These are phyloP conservation scores for Andricus quercusramuli DNA, from an alignment of 2,888 invertebrate species.

Conservation along the genomic window DNA sequence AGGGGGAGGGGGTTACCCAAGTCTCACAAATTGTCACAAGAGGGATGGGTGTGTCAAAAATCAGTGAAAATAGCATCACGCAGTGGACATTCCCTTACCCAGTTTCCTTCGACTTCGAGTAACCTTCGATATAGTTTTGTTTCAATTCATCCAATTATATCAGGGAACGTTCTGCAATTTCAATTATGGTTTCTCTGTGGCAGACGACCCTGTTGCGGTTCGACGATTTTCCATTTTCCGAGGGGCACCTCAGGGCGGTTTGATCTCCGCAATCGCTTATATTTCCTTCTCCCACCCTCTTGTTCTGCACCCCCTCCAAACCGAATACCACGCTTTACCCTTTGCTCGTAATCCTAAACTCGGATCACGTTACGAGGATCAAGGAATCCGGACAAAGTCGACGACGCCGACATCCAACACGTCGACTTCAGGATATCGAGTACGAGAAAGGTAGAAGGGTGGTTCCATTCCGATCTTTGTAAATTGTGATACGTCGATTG, in stretches of 20 bases:
- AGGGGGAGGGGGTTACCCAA: no score
- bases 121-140: neutral
- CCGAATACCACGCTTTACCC: conserved; percentile 41
- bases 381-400: conserved; percentile 53
- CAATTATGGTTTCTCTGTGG: conserved; percentile 31
- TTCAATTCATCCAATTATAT: conserved; percentile 30
- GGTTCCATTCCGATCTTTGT: conserved; percentile 54
- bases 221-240: conserved; percentile 38
- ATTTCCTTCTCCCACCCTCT: neutral
- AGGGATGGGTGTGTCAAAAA: no score
- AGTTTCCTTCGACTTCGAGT: no score
- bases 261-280: conserved; percentile 20
- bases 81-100: no score
- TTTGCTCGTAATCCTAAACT: conserved; percentile 52
- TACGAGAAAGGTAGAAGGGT: conserved; percentile 25
- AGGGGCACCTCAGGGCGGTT: conserved; percentile 16
- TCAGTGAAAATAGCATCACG: no score
- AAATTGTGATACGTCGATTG: conserved; percentile 55
- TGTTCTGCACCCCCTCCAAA: neutral
- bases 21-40: no score
- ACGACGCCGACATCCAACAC: conserved; percentile 50
- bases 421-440: conserved; percentile 38
- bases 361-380: conserved; percentile 57
- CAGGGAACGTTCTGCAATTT: conserved; percentile 23
- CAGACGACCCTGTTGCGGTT: conserved; percentile 23